Evolutionary conservation across 2,113 vertebrate genomes (phyloP), one percentile per base, ranked within the genome.

Genomic region (Columba livia): DNA sequence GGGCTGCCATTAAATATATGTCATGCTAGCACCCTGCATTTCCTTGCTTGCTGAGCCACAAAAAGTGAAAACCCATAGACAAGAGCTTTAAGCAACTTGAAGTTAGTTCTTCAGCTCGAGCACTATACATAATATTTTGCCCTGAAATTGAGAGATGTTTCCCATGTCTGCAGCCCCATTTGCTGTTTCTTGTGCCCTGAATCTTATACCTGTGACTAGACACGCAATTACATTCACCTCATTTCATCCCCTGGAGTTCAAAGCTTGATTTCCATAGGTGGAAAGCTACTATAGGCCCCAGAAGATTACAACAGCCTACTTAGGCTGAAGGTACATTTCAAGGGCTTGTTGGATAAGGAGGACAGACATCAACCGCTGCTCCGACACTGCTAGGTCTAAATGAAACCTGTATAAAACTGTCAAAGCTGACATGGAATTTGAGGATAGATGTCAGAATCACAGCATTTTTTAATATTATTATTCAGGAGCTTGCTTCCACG

Each of bases 271-370:
- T 91, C 84, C 51, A 1, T 93, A 95, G 93, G 81, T 31, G 58
- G 91, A 95, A 94, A 89, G 89, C 62, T 61, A 54, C 54, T 61
- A 79, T n/a, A 88, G 95, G 86, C 89, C 96, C 89, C 94, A 61
- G 81, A 89, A 96, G 95, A 90, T 75, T 91, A 66, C 73, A 67
- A 40, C 78, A 66, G 92, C 93, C 95, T 95, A 94, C 74, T 95
- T 97, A 70, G 42, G 44, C 6, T 81, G 89, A 83, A 87, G 80
- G 64, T 88, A 53, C 2, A 0, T 86, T 92, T 94, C 88, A 94
- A 96, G 95, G 93, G 91, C 84, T 75, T 40, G 24, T 47, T 89
- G 78, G 77, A 73, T 89, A 88, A 79, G 54, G 69, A 80, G 64
- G 57, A 44, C 78, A 89, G 84, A 44, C 21, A 85, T 72, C 44